Conservation (phyloP, 2,113 vertebrate species). For the Ia io region DNA sequence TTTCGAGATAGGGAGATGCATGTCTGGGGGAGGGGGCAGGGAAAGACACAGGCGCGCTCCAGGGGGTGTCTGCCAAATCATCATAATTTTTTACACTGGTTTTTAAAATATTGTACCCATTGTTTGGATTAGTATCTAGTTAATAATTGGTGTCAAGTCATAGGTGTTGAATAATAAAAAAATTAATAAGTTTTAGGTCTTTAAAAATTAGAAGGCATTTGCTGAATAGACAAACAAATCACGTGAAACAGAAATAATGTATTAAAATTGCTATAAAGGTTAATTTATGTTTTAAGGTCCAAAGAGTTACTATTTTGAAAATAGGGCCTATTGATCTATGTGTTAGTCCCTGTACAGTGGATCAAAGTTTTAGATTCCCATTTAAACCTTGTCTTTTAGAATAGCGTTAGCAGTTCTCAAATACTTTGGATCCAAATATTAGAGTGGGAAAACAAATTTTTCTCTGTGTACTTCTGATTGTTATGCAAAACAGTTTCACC, state of each 20-base stretch:
- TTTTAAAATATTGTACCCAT: not conserved
- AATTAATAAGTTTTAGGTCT: not conserved
- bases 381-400: constrained; percentile 7
- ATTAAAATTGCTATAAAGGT: not conserved
- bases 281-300: not conserved
- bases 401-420: not conserved
- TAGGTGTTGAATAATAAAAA: constrained; percentile 17
- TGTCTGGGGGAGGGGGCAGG: not conserved
- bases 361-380: not conserved
- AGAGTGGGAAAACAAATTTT: not conserved
- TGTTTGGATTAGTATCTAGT: not conserved
- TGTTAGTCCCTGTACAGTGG: not conserved
- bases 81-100: not conserved
- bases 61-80: not conserved
- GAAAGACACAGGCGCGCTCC: not conserved
- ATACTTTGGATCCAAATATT: not conserved
- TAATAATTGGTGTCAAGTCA: not conserved
- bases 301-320: not conserved
- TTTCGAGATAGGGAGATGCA: not conserved
- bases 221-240: not conserved
- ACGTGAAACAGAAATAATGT: not conserved
- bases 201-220: constrained; percentile 15
- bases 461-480: not conserved
- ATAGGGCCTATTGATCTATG: not conserved
- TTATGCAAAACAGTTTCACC: not conserved